These are phyloP conservation scores for Gastrophryne carolinensis DNA, from an alignment of 2,797 vertebrate genomes.

Conservation along the genomic window DNA sequence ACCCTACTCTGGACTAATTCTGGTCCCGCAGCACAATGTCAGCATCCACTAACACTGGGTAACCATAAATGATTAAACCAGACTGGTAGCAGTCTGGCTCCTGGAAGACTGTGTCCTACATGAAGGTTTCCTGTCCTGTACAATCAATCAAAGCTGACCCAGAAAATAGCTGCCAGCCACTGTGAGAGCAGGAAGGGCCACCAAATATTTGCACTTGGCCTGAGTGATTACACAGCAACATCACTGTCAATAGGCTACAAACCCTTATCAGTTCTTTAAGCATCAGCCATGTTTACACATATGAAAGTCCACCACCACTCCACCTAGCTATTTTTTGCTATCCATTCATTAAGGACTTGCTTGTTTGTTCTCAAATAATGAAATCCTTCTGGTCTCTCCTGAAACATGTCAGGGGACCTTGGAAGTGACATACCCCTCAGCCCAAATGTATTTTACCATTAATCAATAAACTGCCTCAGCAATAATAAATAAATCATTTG, in stretches of 20 bases:
- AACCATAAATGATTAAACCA: neutral
- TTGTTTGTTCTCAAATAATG: too few species aligned
- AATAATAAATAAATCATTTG: too few species aligned
- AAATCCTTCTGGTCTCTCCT: too few species aligned
- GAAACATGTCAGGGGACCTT: too few species aligned
- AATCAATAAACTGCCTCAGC: too few species aligned
- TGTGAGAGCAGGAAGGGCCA: neutral
- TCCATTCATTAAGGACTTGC: too few species aligned
- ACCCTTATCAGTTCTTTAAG: neutral
- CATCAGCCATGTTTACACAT: neutral
- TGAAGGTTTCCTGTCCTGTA: constrained; percentile 10
- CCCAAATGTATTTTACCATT: too few species aligned
- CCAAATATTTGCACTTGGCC: constrained; percentile 29
- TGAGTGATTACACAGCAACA: constrained; percentile 14
- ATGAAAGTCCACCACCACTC: neutral
- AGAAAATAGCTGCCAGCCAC: neutral
- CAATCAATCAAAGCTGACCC: neutral
- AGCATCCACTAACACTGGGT: neutral
- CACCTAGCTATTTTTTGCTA: too few species aligned
- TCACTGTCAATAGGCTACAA: constrained; percentile 14
- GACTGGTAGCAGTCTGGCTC: neutral
- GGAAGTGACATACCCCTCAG: too few species aligned
- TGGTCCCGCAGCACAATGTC: too few species aligned
- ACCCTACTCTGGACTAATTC: too few species aligned
- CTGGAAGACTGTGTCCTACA: neutral